Percentiles rank a stretch among this genome's conserved stretches.
Evolutionary conservation across 2,888 invertebrate genomes (phyloP).

Genomic region (Cybosia mesomella): DNA sequence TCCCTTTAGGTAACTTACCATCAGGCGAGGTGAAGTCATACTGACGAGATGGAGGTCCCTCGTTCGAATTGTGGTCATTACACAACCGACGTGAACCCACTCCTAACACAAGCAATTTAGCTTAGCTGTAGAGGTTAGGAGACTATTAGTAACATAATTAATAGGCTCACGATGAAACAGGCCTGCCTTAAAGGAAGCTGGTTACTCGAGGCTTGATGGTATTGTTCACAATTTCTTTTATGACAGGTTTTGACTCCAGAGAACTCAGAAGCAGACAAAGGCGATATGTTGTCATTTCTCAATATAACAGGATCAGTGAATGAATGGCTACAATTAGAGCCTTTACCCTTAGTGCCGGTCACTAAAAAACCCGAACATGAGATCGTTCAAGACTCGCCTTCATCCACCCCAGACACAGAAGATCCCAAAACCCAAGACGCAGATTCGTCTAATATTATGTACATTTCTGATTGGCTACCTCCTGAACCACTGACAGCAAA

Average conservation of each 20-base stretch:
- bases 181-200: neutral
- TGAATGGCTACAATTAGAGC: constrained; percentile 77
- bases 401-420: constrained; percentile 44
- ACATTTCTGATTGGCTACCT: constrained; percentile 88
- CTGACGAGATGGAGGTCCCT: too few species aligned
- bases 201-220: neutral
- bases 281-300: constrained; percentile 68
- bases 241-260: constrained; percentile 30
- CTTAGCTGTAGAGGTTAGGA: too few species aligned
- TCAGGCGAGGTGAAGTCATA: too few species aligned
- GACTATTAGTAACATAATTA: neutral
- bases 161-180: neutral
- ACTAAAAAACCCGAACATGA: constrained; percentile 39
- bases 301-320: constrained; percentile 73
- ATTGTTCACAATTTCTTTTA: constrained; percentile 2
- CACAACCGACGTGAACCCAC: too few species aligned
- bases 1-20: too few species aligned
- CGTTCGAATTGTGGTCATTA: too few species aligned
- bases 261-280: constrained; percentile 41
- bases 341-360: constrained; percentile 61
- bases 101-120: too few species aligned
- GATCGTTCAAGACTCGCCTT: constrained; percentile 46
- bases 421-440: constrained; percentile 12
- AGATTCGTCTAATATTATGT: constrained; percentile 61
- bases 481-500: constrained; percentile 79